Evolutionary conservation across 2,888 invertebrate species (phyloP), one percentile per base, ranked within the genome.

Genomic region (Busseola fusca): DNA sequence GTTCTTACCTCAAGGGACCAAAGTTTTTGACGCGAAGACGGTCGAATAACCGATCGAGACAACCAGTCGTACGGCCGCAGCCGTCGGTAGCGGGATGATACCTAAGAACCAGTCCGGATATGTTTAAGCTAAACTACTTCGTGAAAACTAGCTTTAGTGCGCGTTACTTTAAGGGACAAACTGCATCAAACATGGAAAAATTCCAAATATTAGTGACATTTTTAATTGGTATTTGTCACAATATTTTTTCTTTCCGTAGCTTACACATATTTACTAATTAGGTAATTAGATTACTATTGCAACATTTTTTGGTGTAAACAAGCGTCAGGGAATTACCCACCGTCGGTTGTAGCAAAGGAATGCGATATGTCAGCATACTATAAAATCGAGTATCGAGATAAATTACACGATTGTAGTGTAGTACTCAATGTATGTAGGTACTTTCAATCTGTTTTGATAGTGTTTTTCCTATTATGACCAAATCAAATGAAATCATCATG

Each of bases 11-110:
- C 91, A 92, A 91, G 88, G 92, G 93, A 93, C 91, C 93, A 93
- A 94, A 89, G 93, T 93, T 94, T 95, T 94, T 94, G 94, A 94
- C 91, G 84, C 93, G 94, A 85, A 94, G 94, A 81, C 92, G 94
- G 90, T 92, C 92, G 94, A 93, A 88, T 88, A 94, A 92, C 82
- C 94, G 93, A 92, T 91, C 93, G 90, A 95, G 92, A 93, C 93
- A 94, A 93, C 93, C 89, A 87, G 93, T 88, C 77, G 92, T 91
- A 89, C 92, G 93, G 92, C 92, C 92, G 87, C 94, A 93, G 92
- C 93, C 93, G 92, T 94, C 94, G 78, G 94, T 92, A 81, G 93
- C 92, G 87, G 93, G 93, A 86, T 93, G 95, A 88, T 93, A 95
- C 95, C 95, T 95, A 95, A 90, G 94, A 90, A 94, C 91, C 93